Base-by-base conservation (phyloP, 37 sponge, comb jelly and placozoan genomes). In the Corticium candelabrum region DNA sequence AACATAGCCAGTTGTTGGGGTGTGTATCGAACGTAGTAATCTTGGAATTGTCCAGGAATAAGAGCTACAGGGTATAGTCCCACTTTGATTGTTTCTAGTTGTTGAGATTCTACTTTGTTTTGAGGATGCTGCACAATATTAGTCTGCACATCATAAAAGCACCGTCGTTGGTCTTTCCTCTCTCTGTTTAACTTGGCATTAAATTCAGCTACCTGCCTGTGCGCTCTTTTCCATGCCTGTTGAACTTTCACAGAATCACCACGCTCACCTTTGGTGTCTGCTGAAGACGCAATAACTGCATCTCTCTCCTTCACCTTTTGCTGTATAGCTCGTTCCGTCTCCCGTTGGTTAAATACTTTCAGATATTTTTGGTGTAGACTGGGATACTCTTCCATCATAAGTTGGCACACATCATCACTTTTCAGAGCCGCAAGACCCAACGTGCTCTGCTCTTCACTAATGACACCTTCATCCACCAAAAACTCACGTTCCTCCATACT, bases 401-500 rank as follows among this genome's bases (percentile, higher is more conserved):
- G 62, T 21, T 50, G 62, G 21, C 62, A 50, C 15, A 50, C 62
- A 21, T 50, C 62, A 50, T 50, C 62, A 50, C 62, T 50, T 11
- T 21, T 11, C 62, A 50, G 62, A 27, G 62, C 62, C 21, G 62
- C 21, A 21, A 50, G 62, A 21, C 62, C 62, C 21, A 27, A 21
- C 11, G 62, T 27, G 21, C 11, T 27, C 21, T 50, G 62, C 62
- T 50, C 15, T 50, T 78, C 79, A 3, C 68, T 57, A 3, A 78
- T 43, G 2, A 57, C 79, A 30, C 56, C 79, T 3, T 41, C 56
- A 2, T 37, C 73, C 35, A 43, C 38, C 11, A 78, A 57, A n/a
- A 27, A 78, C 5, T 78, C 79, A 27, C 74, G 75, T 27, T 78
- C 79, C n/a, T 78, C 79, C 35, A 33, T 37, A n/a, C 36, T 38